Percentiles rank a stretch among this genome's conserved stretches.
Conservation (phyloP, 2,888 invertebrate genomes). For the Hyposoter didymator region DNA sequence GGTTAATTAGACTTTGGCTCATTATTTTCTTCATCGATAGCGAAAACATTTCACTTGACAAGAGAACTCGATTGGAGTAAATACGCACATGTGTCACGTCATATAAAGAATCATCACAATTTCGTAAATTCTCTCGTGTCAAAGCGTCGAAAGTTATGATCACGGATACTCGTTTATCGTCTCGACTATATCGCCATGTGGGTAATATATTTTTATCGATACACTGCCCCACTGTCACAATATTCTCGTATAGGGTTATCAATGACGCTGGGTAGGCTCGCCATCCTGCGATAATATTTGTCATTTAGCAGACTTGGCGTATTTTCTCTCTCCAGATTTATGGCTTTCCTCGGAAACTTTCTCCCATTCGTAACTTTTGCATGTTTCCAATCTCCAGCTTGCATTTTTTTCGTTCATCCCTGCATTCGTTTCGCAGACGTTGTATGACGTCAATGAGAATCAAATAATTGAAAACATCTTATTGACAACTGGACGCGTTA, state of each 20-base stretch:
- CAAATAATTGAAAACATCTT: neutral
- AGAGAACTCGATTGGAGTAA: neutral
- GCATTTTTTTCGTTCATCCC: neutral
- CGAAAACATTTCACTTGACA: neutral
- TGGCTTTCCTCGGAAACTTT: neutral
- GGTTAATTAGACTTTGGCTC: neutral
- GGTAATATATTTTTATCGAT: neutral
- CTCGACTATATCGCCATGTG: constrained; percentile 3
- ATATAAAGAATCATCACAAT: neutral
- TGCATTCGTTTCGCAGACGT: neutral
- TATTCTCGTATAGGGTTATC: constrained; percentile 72
- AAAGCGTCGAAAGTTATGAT: constrained; percentile 19
- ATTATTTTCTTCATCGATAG: neutral
- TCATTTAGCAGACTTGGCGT: constrained; percentile 60
- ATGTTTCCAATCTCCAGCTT: constrained; percentile 70
- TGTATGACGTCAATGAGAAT: neutral
- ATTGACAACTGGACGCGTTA: neutral
- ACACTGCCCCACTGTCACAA: constrained; percentile 20
- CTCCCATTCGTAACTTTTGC: constrained; percentile 63
- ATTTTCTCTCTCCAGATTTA: constrained; percentile 19
- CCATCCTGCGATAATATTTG: constrained; percentile 29
- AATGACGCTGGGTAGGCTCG: constrained; percentile 36
- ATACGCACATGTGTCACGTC: neutral
- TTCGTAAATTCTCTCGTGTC: constrained; percentile 7
- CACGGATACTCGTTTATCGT: constrained; percentile 14